Base-by-base conservation (phyloP, 1,140 invertebrate species). In the Bombyx mori region DNA sequence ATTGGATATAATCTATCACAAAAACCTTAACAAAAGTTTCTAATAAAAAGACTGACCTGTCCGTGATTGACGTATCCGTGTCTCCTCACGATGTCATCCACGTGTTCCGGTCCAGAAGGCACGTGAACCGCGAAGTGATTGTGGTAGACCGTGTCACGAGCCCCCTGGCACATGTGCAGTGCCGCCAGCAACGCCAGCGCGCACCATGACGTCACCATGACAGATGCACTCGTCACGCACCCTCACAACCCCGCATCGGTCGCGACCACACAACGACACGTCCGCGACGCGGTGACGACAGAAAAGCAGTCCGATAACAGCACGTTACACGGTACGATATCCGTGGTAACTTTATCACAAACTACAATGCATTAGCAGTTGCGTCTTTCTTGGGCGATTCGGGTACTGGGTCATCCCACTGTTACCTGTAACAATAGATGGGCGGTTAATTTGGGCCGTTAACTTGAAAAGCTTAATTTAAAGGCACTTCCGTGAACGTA, bases 61-160 rank as follows among this genome's bases (percentile, higher is more conserved):
- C 93, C 93, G 68, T 89, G 82, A 79, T 94, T 93, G 65, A 89
- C 76, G 84, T 93, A 95, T 56, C 92, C 93, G 71, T 94, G 91
- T 73, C 91, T 91, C 53, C 75, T 75, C n/a, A 94, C 94, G 58
- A 95, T 89, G 57, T 75, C 71, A 69, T 90, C 89, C 10, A 90
- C 90, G 46, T 86, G 84, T 7, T 88, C 68, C 35, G 86, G 77
- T 9, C 92, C 93, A 44, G 86, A 90, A 42, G 92, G 91, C 72
- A 95, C 89, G 76, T 94, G 90, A 43, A 95, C 91, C 9, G 94
- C 94, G 77, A 96, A 95, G 76, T 96, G 91, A 77, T 95, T 94
- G 74, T 91, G 91, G 76, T 92, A 95, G 68, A 94, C 54, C 12
- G 73, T 54, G 60, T 76, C 70, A 45, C 45, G 47, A 67, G 73